Conservation (phyloP, 2,888 invertebrate species). For the Sylvicola fuscatus region DNA sequence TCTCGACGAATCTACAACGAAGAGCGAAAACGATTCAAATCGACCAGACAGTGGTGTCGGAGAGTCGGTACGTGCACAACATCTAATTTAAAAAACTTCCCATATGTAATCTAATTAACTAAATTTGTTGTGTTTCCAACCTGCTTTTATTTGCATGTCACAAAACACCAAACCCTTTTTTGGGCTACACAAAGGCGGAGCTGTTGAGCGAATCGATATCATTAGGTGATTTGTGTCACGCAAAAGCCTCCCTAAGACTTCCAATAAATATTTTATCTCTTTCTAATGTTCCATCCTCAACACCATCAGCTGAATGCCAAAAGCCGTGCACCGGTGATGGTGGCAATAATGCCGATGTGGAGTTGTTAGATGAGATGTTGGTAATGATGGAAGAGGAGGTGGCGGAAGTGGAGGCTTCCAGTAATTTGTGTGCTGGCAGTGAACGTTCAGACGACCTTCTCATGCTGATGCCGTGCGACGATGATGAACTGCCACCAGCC, state of each 20-base stretch:
- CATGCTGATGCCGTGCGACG: too few relatives aligned
- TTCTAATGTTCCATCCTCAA: not conserved
- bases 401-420: not conserved
- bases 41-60: conserved; percentile 11
- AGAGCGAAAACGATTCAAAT: not conserved
- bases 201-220: conserved; percentile 8
- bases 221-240: conserved; percentile 10
- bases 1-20: conserved; percentile 1
- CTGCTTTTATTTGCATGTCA: too few relatives aligned
- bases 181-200: conserved; percentile 8
- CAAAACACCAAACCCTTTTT: too few relatives aligned
- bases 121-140: too few relatives aligned
- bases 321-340: not conserved
- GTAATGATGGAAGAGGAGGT: conserved; percentile 1
- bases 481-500: conserved; percentile 5
- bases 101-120: too few relatives aligned
- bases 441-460: too few relatives aligned
- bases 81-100: too few relatives aligned
- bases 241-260: conserved; percentile 9
- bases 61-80: conserved; percentile 9
- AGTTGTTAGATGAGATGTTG: not conserved
- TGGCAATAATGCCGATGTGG: conserved; percentile 1
- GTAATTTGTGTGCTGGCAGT: too few relatives aligned
- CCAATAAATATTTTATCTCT: conserved; percentile 8
- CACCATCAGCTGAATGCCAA: conserved; percentile 1